Percentiles rank a stretch among this genome's conserved stretches.
Conservation (phyloP, 1,140 invertebrate species). For the Pseudomyrmex gracilis region DNA sequence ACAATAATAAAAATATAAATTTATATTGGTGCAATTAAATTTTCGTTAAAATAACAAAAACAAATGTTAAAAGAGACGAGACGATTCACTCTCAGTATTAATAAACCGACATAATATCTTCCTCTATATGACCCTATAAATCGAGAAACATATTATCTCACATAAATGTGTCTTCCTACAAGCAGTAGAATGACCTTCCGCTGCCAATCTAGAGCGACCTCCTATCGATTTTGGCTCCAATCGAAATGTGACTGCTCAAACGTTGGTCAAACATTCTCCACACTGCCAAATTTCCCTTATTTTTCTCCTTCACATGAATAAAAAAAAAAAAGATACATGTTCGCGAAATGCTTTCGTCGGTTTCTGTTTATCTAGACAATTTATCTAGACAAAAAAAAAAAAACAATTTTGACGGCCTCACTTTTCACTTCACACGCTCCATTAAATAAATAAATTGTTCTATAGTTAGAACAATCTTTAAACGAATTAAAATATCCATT, state of each 20-base stretch:
- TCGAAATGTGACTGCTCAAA: conserved; percentile 33
- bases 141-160: conserved; percentile 36
- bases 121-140: background rate
- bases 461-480: background rate
- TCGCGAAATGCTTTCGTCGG: background rate
- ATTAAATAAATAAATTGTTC: conserved; percentile 5
- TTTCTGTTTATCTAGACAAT: conserved; percentile 2
- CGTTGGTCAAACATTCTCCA: conserved; percentile 20
- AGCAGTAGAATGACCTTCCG: conserved; percentile 47
- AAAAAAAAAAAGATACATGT: conserved; percentile 14
- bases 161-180: conserved; percentile 5
- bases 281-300: conserved; percentile 57
- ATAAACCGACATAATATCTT: background rate
- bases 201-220: conserved; percentile 34
- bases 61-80: no score
- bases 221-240: conserved; percentile 68
- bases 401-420: conserved; percentile 13
- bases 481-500: conserved; percentile 35
- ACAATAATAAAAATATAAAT: no score
- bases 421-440: background rate
- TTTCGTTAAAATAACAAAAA: no score
- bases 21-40: no score
- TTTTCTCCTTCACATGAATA: background rate
- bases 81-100: background rate
- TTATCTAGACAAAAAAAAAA: background rate